Evolutionary conservation across 2,113 vertebrate species (phyloP).

Genomic region (Petroica traversi): DNA sequence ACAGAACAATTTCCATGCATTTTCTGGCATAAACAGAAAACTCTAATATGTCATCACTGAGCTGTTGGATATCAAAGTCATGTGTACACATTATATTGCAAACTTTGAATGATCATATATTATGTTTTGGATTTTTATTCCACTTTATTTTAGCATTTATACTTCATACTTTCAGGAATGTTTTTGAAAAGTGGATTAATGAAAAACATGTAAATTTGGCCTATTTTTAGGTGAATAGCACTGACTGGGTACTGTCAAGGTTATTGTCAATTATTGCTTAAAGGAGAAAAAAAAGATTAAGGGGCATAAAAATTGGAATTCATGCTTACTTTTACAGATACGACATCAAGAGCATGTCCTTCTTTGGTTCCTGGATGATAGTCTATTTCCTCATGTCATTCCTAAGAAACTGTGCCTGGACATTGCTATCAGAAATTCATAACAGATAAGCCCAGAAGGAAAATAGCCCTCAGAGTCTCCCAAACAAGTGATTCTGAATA

Average conservation of each 20-base stretch:
- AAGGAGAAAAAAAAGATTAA: background rate
- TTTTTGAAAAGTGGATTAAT: background rate
- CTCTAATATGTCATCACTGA: background rate
- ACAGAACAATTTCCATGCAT: background rate
- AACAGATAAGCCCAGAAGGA: background rate
- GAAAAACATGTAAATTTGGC: background rate
- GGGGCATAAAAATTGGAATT: background rate
- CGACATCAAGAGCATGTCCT: background rate
- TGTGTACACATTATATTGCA: background rate
- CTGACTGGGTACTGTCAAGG: background rate
- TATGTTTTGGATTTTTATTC: background rate
- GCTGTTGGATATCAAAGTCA: background rate
- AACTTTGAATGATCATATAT: background rate
- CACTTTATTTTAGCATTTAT: background rate
- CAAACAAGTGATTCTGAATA: background rate
- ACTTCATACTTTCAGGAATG: background rate
- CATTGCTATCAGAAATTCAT: background rate
- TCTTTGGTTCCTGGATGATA: background rate
- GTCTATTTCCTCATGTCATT: background rate
- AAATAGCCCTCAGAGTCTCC: background rate
- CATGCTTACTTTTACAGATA: background rate
- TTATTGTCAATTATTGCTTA: background rate
- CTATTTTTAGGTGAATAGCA: background rate
- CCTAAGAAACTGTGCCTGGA: background rate
- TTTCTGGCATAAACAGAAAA: background rate